Percentiles rank a stretch among this genome's conserved stretches.
These are phyloP conservation scores for Bubo blakistoni DNA, from an alignment of 2,113 vertebrate genomes.

Conservation along the genomic window DNA sequence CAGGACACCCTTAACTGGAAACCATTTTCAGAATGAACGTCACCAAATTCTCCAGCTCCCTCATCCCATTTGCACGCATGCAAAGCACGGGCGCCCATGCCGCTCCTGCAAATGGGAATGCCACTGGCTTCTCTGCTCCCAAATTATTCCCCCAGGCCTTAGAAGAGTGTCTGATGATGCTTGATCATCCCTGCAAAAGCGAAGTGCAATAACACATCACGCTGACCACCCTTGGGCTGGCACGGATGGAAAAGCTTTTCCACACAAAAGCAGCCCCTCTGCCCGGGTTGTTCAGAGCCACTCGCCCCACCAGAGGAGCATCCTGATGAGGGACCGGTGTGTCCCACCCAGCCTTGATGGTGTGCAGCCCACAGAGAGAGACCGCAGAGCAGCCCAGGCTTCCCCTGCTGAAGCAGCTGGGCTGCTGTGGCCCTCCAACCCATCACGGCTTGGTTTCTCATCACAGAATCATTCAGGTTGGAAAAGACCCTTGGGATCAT, in stretches of 20 bases:
- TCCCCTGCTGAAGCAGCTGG: rapidly evolving
- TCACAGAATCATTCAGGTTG: background rate
- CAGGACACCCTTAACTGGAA: background rate
- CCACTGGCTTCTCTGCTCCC: background rate
- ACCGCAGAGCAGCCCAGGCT: background rate
- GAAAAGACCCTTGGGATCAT: background rate
- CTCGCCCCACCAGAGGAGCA: rapidly evolving
- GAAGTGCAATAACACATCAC: background rate
- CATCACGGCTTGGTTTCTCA: background rate
- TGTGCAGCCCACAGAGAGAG: background rate
- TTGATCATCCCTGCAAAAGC: background rate
- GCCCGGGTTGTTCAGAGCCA: rapidly evolving
- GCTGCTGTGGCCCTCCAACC: background rate
- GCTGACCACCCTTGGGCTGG: background rate
- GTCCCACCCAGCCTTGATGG: background rate
- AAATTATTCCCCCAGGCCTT: background rate
- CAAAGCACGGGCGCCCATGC: rapidly evolving
- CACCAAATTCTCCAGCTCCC: background rate
- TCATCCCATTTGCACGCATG: background rate
- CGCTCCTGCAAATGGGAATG: background rate
- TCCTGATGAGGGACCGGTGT: rapidly evolving
- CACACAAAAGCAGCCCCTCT: background rate
- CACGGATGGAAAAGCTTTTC: background rate
- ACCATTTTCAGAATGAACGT: background rate
- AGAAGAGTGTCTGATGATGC: rapidly evolving